Base-by-base conservation (phyloP, 23 tunicate species). In the Halocynthia roretzi region DNA sequence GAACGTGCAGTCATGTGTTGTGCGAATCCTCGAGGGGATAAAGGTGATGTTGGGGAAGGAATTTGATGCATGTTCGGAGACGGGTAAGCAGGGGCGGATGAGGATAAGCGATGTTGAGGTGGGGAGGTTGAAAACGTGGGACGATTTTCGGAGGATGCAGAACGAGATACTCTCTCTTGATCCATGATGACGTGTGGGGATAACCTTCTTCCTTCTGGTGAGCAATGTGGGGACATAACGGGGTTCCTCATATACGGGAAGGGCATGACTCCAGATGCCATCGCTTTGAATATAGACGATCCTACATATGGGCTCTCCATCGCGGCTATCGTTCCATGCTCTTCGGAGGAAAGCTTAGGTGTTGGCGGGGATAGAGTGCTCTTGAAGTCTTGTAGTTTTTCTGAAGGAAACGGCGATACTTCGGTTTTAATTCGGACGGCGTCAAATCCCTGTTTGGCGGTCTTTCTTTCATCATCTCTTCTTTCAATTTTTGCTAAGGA, bases 81-180 rank as follows among this genome's bases (percentile, higher is more conserved):
- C 6, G 53, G 90, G 14, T 50, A 57, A 62, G 12, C 53, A 10
- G 11, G 57, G 8, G 18, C 68, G 50, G 53, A 40, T 23, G 76
- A 61, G 76, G 50, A 66, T 10, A 54, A 84, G 80, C 31, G 90
- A 61, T 40, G 64, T 67, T 78, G 77, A 70, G 14, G 84, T 31
- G 77, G 44, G 62, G 76, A 17, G 76, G 54, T 15, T 31, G 54
- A 50, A 62, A 50, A 18, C 9, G 50, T n/a, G 75, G 20, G 19
- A 51, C 17, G 31, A 31, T 31, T 31, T 31, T 31, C 44, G 44
- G 44, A 31, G 44, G 44, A 31, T 31, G 44, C 44, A 31, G 44
- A 31, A 31, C 44, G 44, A 4, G 44, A 31, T 31, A 31, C 1
- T 31, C 44, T 31, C 44, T 31, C 44, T 31, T 31, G 44, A 31